These are phyloP conservation scores for Calameuta idolon DNA, from an alignment of 2,888 invertebrate species.

Conservation along the genomic window DNA sequence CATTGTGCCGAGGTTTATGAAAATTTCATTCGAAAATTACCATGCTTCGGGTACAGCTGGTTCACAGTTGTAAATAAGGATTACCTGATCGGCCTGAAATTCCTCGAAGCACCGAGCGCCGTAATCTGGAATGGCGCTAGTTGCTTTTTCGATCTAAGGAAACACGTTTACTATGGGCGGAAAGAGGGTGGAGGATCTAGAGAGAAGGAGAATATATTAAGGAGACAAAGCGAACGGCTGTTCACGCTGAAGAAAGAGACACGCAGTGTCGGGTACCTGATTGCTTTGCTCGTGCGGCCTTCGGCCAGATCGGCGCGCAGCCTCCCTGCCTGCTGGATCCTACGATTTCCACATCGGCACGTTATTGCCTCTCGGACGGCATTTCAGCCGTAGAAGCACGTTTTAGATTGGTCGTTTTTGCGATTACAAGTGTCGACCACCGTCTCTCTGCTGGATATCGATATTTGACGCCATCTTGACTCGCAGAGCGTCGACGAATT, in stretches of 20 bases:
- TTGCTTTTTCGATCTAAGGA: neutral
- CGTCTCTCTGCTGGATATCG: neutral
- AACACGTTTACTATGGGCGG: slow-evolving; percentile 8
- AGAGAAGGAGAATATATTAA: slow-evolving; percentile 13
- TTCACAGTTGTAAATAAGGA: neutral
- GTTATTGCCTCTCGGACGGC: neutral
- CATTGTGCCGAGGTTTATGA: neutral
- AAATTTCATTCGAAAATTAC: neutral
- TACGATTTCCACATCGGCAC: slow-evolving; percentile 31
- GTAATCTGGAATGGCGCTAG: neutral
- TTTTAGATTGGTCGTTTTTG: neutral
- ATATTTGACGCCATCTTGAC: neutral
- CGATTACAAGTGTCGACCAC: neutral
- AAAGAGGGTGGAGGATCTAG: slow-evolving; percentile 8
- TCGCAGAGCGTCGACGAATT: neutral
- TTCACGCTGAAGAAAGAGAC: neutral
- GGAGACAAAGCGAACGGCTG: slow-evolving; percentile 19
- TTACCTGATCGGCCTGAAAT: neutral
- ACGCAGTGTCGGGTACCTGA: slow-evolving; percentile 26
- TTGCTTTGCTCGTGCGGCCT: slow-evolving; percentile 37
- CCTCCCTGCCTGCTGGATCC: slow-evolving; percentile 14
- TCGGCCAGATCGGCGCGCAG: slow-evolving; percentile 33
- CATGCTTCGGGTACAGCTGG: neutral
- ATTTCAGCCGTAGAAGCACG: neutral
- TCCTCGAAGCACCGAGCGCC: neutral